A percentile compares a stretch with the other conserved stretches of the same genome.
Evolutionary conservation across 2,888 invertebrate species (phyloP).

Genomic region (Philaethria dido): DNA sequence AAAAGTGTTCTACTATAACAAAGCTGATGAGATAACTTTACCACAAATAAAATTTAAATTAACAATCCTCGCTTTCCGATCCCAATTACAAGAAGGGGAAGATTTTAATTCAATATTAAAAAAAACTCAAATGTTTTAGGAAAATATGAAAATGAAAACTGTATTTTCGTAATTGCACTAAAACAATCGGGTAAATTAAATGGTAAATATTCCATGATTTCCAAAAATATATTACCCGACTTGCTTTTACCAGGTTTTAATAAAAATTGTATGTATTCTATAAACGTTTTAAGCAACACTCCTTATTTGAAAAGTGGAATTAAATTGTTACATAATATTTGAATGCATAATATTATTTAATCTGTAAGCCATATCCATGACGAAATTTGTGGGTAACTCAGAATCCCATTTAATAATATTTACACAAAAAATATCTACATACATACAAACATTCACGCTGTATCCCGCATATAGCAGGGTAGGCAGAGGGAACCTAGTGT

Average conservation of each 20-base stretch:
- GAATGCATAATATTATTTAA: constrained; percentile 7
- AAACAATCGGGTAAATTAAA: not conserved
- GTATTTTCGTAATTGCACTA: not conserved
- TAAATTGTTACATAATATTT: constrained; percentile 8
- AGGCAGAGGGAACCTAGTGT: no score
- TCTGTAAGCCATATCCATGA: not conserved
- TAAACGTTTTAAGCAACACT: constrained; percentile 5
- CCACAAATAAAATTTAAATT: no score
- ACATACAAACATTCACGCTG: no score
- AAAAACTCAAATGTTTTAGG: not conserved
- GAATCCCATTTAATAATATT: not conserved
- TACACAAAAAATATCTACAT: no score
- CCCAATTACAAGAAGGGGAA: no score
- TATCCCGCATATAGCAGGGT: no score
- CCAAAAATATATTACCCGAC: not conserved
- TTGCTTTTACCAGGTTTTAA: not conserved
- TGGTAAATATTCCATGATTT: not conserved
- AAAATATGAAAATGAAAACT: not conserved
- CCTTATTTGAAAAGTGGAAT: constrained; percentile 7
- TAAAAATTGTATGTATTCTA: not conserved
- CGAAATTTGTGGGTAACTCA: not conserved
- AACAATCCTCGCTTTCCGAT: no score
- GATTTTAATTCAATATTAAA: no score
- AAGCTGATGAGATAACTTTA: no score
- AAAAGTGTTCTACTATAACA: no score